Evolutionary conservation across 2,797 vertebrate genomes (phyloP).

Genomic region (Helicolenus hilgendorfi): DNA sequence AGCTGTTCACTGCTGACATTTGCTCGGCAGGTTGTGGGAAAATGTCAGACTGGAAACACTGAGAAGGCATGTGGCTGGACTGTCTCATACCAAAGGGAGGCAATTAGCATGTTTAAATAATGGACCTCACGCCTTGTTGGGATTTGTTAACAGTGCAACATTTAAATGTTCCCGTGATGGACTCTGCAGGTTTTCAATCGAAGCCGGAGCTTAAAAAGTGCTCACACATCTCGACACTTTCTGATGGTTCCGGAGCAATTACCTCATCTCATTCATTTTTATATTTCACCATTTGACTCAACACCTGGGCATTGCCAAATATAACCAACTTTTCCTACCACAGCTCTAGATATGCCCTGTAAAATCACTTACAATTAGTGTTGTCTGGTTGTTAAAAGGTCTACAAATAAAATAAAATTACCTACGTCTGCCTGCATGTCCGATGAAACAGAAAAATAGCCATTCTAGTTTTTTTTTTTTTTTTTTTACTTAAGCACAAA

Average conservation of each 20-base stretch:
- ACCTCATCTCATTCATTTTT: neutral
- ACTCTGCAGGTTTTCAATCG: neutral
- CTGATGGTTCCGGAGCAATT: neutral
- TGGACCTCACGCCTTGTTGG: neutral
- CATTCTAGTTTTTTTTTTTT: too few species aligned
- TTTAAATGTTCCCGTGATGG: neutral
- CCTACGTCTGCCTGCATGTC: neutral
- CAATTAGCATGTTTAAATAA: constrained; percentile 59
- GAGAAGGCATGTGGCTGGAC: constrained; percentile 45
- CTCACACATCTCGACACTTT: neutral
- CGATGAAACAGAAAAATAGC: neutral
- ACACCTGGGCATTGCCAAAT: neutral
- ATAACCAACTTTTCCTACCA: neutral
- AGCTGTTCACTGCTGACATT: constrained; percentile 62
- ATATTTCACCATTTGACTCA: neutral
- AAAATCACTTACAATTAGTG: neutral
- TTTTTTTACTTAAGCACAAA: too few species aligned
- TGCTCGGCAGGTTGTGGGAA: constrained; percentile 57
- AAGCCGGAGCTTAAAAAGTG: neutral
- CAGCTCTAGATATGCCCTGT: neutral
- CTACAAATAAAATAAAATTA: neutral
- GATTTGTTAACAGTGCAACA: neutral
- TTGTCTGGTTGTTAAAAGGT: neutral
- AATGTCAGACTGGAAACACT: constrained; percentile 70
- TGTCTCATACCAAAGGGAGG: constrained; percentile 25